Percentiles rank a stretch among this genome's conserved stretches.
These are phyloP conservation scores for Phrynocephalus guinanensis DNA, from an alignment of 2,797 vertebrate species.

Conservation along the genomic window DNA sequence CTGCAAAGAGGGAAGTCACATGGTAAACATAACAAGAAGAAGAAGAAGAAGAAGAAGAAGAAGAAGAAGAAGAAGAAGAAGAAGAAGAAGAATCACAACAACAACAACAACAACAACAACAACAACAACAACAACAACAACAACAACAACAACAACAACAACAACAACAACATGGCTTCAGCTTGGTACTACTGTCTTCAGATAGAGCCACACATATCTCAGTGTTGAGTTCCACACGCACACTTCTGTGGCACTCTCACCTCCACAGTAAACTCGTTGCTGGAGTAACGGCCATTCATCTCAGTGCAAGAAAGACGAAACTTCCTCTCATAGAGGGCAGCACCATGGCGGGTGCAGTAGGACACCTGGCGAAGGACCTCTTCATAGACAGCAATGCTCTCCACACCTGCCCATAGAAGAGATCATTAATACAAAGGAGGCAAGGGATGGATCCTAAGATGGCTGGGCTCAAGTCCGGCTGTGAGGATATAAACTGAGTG, in stretches of 20 bases:
- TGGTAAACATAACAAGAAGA: neutral
- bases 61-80: no score
- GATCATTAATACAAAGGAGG: neutral
- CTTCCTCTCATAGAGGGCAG: slow-evolving; percentile 91
- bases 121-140: neutral
- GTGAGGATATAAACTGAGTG: neutral
- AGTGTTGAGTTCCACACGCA: neutral
- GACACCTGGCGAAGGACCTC: slow-evolving; percentile 92
- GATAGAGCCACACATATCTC: accelerated
- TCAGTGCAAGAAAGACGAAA: slow-evolving; percentile 97
- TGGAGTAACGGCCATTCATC: slow-evolving; percentile 98
- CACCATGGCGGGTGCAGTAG: slow-evolving; percentile 88
- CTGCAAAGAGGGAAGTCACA: slow-evolving; percentile 71
- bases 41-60: no score
- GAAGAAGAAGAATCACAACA: no score
- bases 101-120: neutral
- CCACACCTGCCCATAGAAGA: slow-evolving; percentile 83
- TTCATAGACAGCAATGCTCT: slow-evolving; percentile 96
- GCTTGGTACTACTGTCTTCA: neutral
- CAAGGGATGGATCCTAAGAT: neutral
- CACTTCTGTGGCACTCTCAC: slow-evolving; percentile 67
- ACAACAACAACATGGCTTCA: neutral
- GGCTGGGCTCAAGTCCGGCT: neutral
- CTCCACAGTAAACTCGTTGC: slow-evolving; percentile 96
- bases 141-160: no score